Conservation (phyloP, 2,797 vertebrate species). For the Chaetodon trifasciatus region DNA sequence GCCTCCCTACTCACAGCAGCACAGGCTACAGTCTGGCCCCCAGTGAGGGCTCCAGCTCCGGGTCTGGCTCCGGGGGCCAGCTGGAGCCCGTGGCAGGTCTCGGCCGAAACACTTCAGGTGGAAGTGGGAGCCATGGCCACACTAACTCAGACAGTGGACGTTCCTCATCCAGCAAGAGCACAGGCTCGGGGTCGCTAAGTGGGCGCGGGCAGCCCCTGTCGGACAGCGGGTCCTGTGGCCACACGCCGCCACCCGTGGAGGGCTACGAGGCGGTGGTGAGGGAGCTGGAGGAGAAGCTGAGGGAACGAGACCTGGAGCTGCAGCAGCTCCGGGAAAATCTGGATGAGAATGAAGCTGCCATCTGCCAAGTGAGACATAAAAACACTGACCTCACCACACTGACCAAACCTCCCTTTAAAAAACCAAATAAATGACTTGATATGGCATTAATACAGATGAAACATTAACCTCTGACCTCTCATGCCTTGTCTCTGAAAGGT, state of each 20-base stretch:
- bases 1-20: constrained; percentile 96
- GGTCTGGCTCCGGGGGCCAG: constrained; percentile 73
- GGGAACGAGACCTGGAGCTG: constrained; percentile 93
- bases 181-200: constrained; percentile 92
- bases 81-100: constrained; percentile 78
- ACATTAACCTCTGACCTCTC: constrained; percentile 26
- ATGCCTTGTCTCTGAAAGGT: constrained; percentile 80
- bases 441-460: neutral
- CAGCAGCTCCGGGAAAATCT: constrained; percentile 94
- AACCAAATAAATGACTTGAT: neutral
- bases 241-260: constrained; percentile 87
- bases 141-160: constrained; percentile 97
- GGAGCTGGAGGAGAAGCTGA: constrained; percentile 95
- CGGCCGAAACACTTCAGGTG: constrained; percentile 65
- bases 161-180: constrained; percentile 93
- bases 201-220: constrained; percentile 91
- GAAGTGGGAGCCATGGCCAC: constrained; percentile 83
- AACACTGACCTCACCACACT: neutral
- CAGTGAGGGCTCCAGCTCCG: constrained; percentile 85
- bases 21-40: constrained; percentile 91
- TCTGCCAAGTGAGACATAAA: constrained; percentile 89
- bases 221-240: constrained; percentile 93
- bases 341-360: constrained; percentile 95
- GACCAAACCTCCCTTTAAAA: neutral
- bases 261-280: constrained; percentile 92